Percentiles rank a stretch among this genome's conserved stretches.
phyloP scores from a whole-genome alignment of 1,140 invertebrate genomes.

The Brachionus sp. region DNA sequence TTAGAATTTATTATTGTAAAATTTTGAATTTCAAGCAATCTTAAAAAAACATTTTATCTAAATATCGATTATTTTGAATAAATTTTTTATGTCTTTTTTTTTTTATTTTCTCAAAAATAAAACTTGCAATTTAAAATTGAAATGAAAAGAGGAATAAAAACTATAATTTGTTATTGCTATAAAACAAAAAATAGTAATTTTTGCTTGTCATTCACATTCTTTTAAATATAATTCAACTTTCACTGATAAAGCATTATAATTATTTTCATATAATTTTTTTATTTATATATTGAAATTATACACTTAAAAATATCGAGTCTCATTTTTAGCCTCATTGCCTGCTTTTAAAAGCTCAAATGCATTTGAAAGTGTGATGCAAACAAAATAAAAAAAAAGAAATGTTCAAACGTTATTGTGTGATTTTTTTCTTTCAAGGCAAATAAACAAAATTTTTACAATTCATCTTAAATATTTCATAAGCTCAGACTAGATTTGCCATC shows the following conservation, averaged over 20 bases:
- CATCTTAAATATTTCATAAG: neutral
- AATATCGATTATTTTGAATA: neutral
- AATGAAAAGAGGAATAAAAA: neutral
- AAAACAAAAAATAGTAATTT: neutral
- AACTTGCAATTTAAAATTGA: neutral
- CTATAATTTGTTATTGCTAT: neutral
- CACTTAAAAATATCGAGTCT: neutral
- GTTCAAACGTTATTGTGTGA: neutral
- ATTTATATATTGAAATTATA: neutral
- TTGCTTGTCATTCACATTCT: neutral
- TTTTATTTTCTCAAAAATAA: neutral
- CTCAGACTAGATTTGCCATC: neutral
- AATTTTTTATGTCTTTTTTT: neutral
- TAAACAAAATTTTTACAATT: too few relatives aligned
- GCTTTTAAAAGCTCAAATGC: neutral
- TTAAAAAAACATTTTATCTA: neutral
- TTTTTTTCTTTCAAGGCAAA: neutral
- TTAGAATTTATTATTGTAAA: neutral
- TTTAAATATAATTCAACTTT: neutral
- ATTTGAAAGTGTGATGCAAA: neutral
- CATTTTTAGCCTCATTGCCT: neutral
- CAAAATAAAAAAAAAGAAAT: neutral
- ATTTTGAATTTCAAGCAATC: neutral
- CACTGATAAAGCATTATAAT: slow-evolving; percentile 5
- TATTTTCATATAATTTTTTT: neutral